phyloP scores from a whole-genome alignment of 2,888 invertebrate species.

The Herminia tarsipennalis region DNA sequence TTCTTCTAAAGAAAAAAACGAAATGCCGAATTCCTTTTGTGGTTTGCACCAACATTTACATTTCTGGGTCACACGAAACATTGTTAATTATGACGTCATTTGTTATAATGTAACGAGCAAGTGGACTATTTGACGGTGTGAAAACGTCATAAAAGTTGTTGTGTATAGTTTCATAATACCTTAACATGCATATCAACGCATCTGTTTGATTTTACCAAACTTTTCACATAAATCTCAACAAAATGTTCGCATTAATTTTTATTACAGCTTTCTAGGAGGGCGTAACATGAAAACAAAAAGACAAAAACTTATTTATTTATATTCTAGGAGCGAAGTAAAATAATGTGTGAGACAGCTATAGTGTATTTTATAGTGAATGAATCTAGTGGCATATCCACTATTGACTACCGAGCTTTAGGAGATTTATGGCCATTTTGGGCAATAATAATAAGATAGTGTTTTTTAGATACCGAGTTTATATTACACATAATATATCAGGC shows the following conservation, averaged over 20 bases:
- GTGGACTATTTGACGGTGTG: conserved; percentile 51
- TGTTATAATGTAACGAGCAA: conserved; percentile 48
- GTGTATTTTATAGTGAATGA: conserved; percentile 30
- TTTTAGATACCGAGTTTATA: conserved; percentile 6
- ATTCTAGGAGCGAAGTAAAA: conserved; percentile 26
- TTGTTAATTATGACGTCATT: conserved; percentile 52
- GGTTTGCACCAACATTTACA: conserved; percentile 39
- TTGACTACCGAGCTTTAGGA: conserved; percentile 22
- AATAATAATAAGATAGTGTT: conserved; percentile 14
- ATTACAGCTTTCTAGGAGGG: conserved; percentile 32
- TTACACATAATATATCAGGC: conserved; percentile 2
- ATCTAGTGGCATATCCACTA: conserved; percentile 11
- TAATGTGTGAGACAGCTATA: conserved; percentile 29
- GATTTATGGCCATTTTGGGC: conserved; percentile 14
- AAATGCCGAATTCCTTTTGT: conserved; percentile 24
- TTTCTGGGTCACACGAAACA: conserved; percentile 51
- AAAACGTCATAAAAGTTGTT: conserved; percentile 39
- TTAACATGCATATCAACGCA: conserved; percentile 25
- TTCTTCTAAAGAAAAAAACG: conserved; percentile 22
- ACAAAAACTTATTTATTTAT: conserved; percentile 33
- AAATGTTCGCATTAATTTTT: conserved; percentile 44
- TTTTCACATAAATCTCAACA: conserved; percentile 35
- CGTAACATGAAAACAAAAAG: conserved; percentile 24
- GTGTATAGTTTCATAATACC: conserved; percentile 26
- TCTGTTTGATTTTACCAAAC: conserved; percentile 38